Evolutionary conservation across 1,140 invertebrate species (phyloP).

Genomic region (Ips nitidus): DNA sequence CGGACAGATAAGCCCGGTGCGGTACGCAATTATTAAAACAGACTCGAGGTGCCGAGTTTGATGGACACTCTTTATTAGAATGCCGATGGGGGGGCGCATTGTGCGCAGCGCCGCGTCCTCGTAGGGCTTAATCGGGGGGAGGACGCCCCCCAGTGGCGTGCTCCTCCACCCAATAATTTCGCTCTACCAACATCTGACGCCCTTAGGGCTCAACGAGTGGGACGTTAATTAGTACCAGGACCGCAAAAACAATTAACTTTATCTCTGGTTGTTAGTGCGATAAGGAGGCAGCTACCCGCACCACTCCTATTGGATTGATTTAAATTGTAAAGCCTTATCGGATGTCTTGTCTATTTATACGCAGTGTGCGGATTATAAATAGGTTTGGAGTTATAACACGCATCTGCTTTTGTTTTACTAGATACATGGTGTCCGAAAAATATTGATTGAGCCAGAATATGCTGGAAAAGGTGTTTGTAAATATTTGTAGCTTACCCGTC

Average conservation of each 20-base stretch:
- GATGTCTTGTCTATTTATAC: no score
- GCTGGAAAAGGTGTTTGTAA: no score
- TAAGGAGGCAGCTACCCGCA: background rate
- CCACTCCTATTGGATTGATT: background rate
- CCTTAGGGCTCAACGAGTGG: background rate
- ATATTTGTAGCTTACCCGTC: no score
- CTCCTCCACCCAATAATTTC: no score
- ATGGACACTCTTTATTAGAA: slow-evolving; percentile 43
- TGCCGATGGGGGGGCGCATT: slow-evolving; percentile 40
- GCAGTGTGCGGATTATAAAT: no score
- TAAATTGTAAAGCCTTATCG: background rate
- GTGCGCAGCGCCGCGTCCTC: slow-evolving; percentile 32
- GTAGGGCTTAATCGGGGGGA: slow-evolving; percentile 29
- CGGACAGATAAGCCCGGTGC: slow-evolving; percentile 25
- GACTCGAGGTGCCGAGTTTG: slow-evolving; percentile 42
- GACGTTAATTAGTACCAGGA: background rate
- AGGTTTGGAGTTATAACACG: no score
- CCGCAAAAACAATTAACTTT: background rate
- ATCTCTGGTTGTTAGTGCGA: no score
- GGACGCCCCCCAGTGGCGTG: background rate
- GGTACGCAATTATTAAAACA: slow-evolving; percentile 44
- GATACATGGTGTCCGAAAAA: no score
- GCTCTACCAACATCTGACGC: no score
- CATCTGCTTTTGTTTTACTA: no score
- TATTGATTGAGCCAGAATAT: no score